These are phyloP conservation scores for Ficedula albicollis DNA, from an alignment of 2,797 vertebrate species.

Conservation along the genomic window DNA sequence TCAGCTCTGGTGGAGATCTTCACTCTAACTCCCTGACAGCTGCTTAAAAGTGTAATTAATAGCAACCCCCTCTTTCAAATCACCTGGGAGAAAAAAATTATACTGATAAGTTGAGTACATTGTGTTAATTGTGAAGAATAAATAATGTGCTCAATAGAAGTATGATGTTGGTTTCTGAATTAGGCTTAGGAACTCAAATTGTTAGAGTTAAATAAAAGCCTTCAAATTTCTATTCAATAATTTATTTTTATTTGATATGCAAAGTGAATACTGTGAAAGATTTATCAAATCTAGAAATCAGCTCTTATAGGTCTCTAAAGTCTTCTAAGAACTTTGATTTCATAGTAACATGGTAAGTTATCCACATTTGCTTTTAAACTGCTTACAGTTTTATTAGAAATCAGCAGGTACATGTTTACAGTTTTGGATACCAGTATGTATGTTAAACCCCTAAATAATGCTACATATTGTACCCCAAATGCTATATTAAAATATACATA, in stretches of 20 bases:
- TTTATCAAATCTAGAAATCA: background rate
- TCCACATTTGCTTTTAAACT: background rate
- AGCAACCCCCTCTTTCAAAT: background rate
- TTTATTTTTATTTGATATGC: background rate
- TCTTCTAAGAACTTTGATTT: background rate
- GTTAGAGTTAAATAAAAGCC: fast-evolving
- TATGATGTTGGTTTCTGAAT: background rate
- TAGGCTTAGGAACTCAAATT: background rate
- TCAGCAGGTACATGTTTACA: background rate
- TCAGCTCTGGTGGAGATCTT: background rate
- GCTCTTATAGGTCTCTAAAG: background rate
- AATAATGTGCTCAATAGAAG: background rate
- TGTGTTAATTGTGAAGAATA: background rate
- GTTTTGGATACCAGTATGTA: background rate
- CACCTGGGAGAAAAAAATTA: background rate
- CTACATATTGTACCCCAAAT: background rate
- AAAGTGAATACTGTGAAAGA: background rate
- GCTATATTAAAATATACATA: background rate
- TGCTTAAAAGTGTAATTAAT: background rate
- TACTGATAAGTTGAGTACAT: background rate
- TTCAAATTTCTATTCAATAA: background rate
- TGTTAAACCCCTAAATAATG: background rate
- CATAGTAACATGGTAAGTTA: background rate
- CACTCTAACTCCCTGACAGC: background rate
- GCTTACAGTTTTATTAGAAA: background rate